Base-by-base conservation (phyloP, 2,888 invertebrate species). In the Trichacis sp. region DNA sequence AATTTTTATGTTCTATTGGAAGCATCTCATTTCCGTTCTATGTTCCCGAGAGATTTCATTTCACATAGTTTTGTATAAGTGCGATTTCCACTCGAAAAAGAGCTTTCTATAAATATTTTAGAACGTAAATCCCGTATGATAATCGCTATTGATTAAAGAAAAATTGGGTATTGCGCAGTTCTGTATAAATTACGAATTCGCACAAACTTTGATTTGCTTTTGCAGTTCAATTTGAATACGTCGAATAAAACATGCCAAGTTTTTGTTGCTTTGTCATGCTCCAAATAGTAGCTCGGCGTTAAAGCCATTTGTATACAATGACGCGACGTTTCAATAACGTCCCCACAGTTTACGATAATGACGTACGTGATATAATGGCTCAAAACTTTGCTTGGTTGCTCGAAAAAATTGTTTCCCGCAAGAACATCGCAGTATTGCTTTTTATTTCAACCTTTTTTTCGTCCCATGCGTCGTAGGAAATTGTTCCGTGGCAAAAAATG, bases 231-330 rank as follows among this genome's bases (percentile, higher is more conserved):
- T 52, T 59, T 47, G 18, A 51, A 46, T 52, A 36, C 19, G 40
- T 24, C 48, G 48, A 18, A 59, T 24, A 18, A 20, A 48, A 48
- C 17, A 48, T 19, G 45, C 2, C 33, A 36, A 12, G 56, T 43
- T 50, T 57, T 57, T 51, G 50, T 51, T 50, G 50, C 57, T 58
- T 47, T 42, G 58, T 51, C 51, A 58, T 51, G 47, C 33, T 51
- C 47, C 58, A 45, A 58, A 58, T 58, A 45, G 42, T 48, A 45
- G 45, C 46, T 49, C 15, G 43, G 46, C 50, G 50, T 57, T 58
- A 46, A 51, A 51, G 46, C 58, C 45, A 51, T 52, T 58, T 58
- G 51, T 57, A 58, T 29, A 45, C 46, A 51, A 57, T 51, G 50
- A 57, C 45, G 48, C 50, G 46, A 50, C 45, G 51, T 57, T 58